Base-by-base conservation (phyloP, 2,113 vertebrate species). In the cattle (Bos taurus) region DNA sequence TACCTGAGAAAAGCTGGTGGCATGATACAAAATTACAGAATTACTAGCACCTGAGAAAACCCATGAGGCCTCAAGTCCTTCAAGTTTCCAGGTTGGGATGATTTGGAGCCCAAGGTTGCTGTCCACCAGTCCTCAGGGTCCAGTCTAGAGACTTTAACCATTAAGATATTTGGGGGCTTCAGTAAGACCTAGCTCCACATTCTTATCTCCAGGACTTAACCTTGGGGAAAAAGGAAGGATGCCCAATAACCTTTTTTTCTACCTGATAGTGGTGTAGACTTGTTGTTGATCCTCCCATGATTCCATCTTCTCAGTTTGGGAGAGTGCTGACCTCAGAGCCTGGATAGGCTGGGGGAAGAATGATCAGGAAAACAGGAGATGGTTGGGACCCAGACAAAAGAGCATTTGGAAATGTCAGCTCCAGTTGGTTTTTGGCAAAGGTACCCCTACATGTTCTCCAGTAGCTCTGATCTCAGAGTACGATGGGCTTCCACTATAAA, bases 371-470 rank as follows among this genome's bases (percentile, higher is more conserved):
- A 12, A 54, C 14, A 46, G 36, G 28, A 71, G 60, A 80, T n/a
- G 36, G 28, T 0, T 60, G 40, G 36, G 25, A 6, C 4, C 25
- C 52, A 12, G 57, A 71, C 21, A 84, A 56, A 50, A 88, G 56
- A 78, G 25, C 8, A 28, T 48, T 95, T 59, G 57, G 83, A 30
- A 88, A 88, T 50, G 59, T 81, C 88, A 96, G 48, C 7, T 87
- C 23, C 12, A 30, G 19, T 7, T 13, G 36, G 21, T 86, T 21
- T 94, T 71, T 82, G 93, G 48, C 87, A 67, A 78, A 91, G 23
- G 14, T 28, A 21, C 36, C 26, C 50, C 25, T 28, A n/a, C 14
- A 62, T 88, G 50, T 43, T 59, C 40, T 60, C 30, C 1, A 23
- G 7, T 7, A 48, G 36, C 23, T 67, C 77, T 28, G 52, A 3